These are phyloP conservation scores for Trachymyrmex cornetzi DNA, from an alignment of 1,140 invertebrate genomes.

Conservation along the genomic window DNA sequence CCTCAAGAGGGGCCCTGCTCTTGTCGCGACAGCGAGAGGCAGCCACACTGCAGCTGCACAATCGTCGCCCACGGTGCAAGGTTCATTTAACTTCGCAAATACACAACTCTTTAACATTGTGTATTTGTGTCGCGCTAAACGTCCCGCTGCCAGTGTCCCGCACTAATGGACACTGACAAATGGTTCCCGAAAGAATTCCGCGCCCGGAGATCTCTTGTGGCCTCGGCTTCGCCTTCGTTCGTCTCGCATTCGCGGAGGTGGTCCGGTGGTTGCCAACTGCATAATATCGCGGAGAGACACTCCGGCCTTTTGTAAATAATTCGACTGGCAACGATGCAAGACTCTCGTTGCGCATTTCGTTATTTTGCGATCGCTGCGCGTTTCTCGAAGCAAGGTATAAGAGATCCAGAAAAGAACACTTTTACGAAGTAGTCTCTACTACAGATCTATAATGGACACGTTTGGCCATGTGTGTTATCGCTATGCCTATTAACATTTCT, in stretches of 20 bases:
- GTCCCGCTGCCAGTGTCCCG: conserved; percentile 65
- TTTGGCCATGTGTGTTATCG: background rate
- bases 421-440: background rate
- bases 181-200: conserved; percentile 61
- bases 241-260: conserved; percentile 1
- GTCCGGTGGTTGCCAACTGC: conserved; percentile 20
- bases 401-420: background rate
- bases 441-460: background rate
- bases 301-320: conserved; percentile 30
- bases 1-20: conserved; percentile 72
- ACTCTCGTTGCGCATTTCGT: background rate
- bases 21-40: conserved; percentile 48
- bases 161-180: conserved; percentile 78
- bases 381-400: background rate
- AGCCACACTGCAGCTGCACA: conserved; percentile 74
- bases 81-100: conserved; percentile 79
- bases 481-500: conserved; percentile 13
- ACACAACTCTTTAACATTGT: conserved; percentile 79
- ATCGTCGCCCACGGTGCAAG: conserved; percentile 77
- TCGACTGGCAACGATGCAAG: conserved; percentile 5
- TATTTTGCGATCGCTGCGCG: background rate
- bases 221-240: background rate
- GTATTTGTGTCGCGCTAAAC: conserved; percentile 69
- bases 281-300: background rate
- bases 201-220: conserved; percentile 22